These are phyloP conservation scores for Odontophorus gujanensis DNA, from an alignment of 2,113 vertebrate genomes.

Conservation along the genomic window DNA sequence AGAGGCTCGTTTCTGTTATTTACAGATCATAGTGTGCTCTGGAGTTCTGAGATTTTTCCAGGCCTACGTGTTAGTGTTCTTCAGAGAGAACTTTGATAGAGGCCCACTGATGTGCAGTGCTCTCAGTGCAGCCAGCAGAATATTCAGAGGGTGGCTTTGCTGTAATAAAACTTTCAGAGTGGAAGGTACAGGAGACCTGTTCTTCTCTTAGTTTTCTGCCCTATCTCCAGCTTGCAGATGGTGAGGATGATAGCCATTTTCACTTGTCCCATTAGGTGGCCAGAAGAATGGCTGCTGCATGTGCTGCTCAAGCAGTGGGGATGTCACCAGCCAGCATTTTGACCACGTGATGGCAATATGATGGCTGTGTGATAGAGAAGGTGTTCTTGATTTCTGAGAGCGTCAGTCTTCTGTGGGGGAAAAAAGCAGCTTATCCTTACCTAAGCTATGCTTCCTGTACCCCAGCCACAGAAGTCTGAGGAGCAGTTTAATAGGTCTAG, in stretches of 20 bases:
- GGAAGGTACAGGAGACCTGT: not conserved
- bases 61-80: slow-evolving; percentile 22
- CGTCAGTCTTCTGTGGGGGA: not conserved
- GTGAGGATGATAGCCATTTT: not conserved
- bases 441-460: not conserved
- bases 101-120: not conserved
- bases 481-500: not conserved
- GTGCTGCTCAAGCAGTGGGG: not conserved
- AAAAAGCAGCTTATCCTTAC: not conserved
- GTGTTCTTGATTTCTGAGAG: not conserved
- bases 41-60: not conserved
- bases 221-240: not conserved
- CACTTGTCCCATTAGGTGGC: not conserved
- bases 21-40: slow-evolving; percentile 10
- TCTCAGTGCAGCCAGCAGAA: not conserved
- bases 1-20: not conserved
- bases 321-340: not conserved
- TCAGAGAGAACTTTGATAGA: slow-evolving; percentile 25
- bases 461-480: not conserved
- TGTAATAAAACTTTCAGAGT: slow-evolving; percentile 58
- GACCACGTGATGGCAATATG: not conserved
- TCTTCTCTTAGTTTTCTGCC: not conserved
- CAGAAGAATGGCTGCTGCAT: not conserved
- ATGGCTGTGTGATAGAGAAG: not conserved
- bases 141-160: slow-evolving; percentile 34